A percentile compares a stretch with the other conserved stretches of the same genome.
These are phyloP conservation scores for Trididemnum clinides DNA, from an alignment of 23 tunicate genomes.

Conservation along the genomic window DNA sequence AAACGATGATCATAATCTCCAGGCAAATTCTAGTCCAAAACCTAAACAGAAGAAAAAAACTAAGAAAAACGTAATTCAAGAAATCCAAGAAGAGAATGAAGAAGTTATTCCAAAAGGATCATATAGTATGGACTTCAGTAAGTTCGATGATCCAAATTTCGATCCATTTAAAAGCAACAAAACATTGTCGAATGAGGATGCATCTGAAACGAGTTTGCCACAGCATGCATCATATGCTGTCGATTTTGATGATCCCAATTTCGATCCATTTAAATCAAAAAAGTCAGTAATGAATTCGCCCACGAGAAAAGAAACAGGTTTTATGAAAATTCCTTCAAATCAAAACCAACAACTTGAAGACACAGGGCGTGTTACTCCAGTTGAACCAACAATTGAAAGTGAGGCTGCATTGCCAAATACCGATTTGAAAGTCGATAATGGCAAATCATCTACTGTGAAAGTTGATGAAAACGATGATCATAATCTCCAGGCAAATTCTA, in stretches of 20 bases:
- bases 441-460: too few species aligned
- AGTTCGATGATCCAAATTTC: conserved; percentile 51
- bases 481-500: too few species aligned
- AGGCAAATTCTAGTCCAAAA: too few species aligned
- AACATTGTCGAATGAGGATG: not conserved
- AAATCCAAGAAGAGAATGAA: not conserved
- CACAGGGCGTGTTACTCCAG: too few species aligned
- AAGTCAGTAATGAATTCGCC: conserved; percentile 39
- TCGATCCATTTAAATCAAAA: conserved; percentile 67
- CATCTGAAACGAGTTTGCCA: not conserved
- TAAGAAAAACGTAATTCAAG: not conserved
- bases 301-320: too few species aligned
- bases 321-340: too few species aligned
- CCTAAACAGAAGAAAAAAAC: not conserved
- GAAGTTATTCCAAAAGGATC: conserved; percentile 46
- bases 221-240: conserved; percentile 46
- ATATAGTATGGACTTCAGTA: conserved; percentile 55
- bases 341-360: too few species aligned
- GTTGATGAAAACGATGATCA: too few species aligned
- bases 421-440: too few species aligned
- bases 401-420: too few species aligned
- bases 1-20: too few species aligned
- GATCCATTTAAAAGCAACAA: conserved; percentile 60
- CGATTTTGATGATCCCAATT: conserved; percentile 57
- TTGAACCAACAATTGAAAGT: too few species aligned